Percentiles rank a stretch among this genome's conserved stretches.
phyloP scores from a whole-genome alignment of 2,797 vertebrate species.

The Sternarchorhynchus goeldii region DNA sequence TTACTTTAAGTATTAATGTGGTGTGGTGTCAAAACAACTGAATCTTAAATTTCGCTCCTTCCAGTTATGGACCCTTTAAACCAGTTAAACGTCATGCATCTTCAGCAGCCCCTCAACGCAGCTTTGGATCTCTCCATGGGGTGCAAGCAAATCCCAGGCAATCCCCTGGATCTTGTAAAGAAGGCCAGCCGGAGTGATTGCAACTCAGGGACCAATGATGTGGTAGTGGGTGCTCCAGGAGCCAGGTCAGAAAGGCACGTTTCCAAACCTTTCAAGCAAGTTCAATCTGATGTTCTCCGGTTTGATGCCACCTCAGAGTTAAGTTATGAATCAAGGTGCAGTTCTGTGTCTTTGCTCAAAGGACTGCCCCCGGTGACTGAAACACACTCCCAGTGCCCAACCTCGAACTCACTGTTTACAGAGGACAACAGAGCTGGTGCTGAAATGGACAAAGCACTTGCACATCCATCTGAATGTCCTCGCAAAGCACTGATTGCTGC shows the following conservation, averaged over 20 bases:
- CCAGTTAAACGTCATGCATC: constrained; percentile 36
- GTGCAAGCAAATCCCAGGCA: constrained; percentile 60
- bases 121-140: constrained; percentile 74
- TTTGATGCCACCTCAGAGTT: constrained; percentile 57
- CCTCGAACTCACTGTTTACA: constrained; percentile 40
- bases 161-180: constrained; percentile 67
- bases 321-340: constrained; percentile 57
- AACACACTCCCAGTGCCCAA: constrained; percentile 23
- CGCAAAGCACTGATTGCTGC: neutral
- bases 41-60: constrained; percentile 40
- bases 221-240: constrained; percentile 24
- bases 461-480: neutral
- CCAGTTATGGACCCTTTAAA: constrained; percentile 69
- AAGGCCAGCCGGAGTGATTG: constrained; percentile 72
- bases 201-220: constrained; percentile 57
- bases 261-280: constrained; percentile 33
- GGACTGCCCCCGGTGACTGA: constrained; percentile 17
- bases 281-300: constrained; percentile 33
- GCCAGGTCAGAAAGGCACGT: constrained; percentile 18
- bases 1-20: too few relatives aligned
- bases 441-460: neutral
- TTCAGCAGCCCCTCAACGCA: constrained; percentile 61
- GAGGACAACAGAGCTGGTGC: constrained; percentile 36
- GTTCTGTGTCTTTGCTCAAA: constrained; percentile 39
- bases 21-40: neutral